Evolutionary conservation across 92 coral and sea anemone genomes (phyloP).

Genomic region (Palythoa heliodiscus): DNA sequence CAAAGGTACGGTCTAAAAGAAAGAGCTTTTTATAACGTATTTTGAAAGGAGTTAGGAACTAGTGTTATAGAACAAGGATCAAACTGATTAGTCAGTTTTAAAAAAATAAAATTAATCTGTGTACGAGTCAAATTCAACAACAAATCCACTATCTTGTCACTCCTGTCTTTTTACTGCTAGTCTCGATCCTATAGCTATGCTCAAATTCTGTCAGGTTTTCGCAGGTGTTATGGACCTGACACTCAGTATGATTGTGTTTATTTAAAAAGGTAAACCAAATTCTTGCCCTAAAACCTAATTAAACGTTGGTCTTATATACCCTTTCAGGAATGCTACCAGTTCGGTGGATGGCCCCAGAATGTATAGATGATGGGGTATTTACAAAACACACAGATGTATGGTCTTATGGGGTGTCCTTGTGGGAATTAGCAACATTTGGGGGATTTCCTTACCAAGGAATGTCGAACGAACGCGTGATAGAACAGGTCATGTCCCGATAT

Average conservation of each 20-base stretch:
- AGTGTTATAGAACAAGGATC: neutral
- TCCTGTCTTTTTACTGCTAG: no score
- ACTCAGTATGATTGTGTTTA: no score
- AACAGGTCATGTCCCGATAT: constrained; percentile 61
- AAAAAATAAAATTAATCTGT: no score
- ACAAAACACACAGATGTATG: constrained; percentile 77
- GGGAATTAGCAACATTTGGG: constrained; percentile 85
- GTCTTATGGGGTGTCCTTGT: constrained; percentile 82
- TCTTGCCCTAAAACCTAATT: no score
- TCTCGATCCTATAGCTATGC: no score
- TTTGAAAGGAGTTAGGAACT: neutral
- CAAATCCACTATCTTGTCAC: no score
- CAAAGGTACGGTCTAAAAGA: constrained; percentile 55
- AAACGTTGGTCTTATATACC: no score
- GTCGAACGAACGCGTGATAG: constrained; percentile 68
- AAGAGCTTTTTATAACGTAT: neutral
- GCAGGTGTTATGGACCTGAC: no score
- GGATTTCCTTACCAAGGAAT: constrained; percentile 87
- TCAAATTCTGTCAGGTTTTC: no score
- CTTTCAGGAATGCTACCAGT: constrained; percentile 65
- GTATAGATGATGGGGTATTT: constrained; percentile 73
- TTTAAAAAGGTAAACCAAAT: no score
- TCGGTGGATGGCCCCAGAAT: constrained; percentile 88
- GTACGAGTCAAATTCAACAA: no score
- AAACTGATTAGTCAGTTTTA: no score